Conservation (phyloP, 2,888 invertebrate genomes). For the Drosophila pseudotalamancana region DNA sequence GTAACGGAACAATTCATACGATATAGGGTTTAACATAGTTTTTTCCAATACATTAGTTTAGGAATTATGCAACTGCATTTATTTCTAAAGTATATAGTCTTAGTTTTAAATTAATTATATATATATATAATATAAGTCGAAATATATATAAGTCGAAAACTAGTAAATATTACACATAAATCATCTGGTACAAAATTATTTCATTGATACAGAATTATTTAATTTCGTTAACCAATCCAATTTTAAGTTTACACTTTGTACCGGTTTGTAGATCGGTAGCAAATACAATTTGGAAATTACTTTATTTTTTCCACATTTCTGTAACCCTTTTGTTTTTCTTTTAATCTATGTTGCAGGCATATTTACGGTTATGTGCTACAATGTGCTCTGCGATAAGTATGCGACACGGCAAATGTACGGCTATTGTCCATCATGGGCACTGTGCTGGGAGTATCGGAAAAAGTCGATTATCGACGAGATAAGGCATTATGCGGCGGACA, state of each 20-base stretch:
- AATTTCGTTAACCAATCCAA: too few species aligned
- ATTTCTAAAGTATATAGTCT: too few species aligned
- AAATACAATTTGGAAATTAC: too few species aligned
- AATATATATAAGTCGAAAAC: too few species aligned
- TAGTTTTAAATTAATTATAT: too few species aligned
- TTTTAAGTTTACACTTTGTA: too few species aligned
- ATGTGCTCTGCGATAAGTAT: constrained; percentile 99
- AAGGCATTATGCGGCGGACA: constrained; percentile 97
- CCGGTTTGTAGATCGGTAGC: too few species aligned
- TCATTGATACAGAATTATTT: too few species aligned
- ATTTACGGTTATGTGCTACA: constrained; percentile 99
- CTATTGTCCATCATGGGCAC: constrained; percentile 99
- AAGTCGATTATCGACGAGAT: constrained; percentile 98
- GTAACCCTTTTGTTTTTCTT: neutral
- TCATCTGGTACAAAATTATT: too few species aligned
- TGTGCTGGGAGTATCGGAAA: constrained; percentile 99
- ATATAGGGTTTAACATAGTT: neutral
- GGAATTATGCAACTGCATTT: neutral
- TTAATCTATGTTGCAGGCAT: constrained; percentile 86
- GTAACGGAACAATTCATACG: constrained; percentile 82
- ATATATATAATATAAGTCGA: too few species aligned
- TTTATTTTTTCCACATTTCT: too few species aligned
- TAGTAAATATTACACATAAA: too few species aligned
- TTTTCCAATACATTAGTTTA: neutral
- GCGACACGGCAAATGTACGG: constrained; percentile 99